Base-by-base conservation (phyloP, 2,888 invertebrate species). In the Torymus tubicola region DNA sequence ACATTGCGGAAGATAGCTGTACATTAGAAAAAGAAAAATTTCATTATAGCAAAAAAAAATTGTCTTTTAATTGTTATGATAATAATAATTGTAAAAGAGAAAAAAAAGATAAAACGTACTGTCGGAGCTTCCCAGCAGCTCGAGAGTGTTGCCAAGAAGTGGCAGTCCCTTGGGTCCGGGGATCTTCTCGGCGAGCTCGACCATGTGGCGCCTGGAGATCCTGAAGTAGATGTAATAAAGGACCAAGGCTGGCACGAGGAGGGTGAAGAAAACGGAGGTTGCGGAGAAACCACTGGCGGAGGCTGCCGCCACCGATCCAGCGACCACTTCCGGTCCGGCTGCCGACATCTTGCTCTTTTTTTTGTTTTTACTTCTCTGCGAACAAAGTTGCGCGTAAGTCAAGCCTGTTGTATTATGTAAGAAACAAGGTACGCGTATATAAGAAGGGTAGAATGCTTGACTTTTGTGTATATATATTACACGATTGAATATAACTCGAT, bases 141-240 rank as follows among this genome's bases (percentile, higher is more conserved):
- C 95, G 58, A 95, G 91, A 1, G 95, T 94, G 86, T 95, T 96
- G 84, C 96, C 96, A 63, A 96, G 86, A 0, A 96, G 81, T 0
- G 96, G 96, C 53, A 93, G 91, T 57, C 96, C 96, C 2, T 91
- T 87, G 0, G 96, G 96, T 84, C 96, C 96, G 0, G 94, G 94
- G 63, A 96, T 88, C 86, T 94, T 94, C 0, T 93, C 94, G 0
- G 95, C 96, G 73, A 96, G 91, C 87, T 95, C 94, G 82, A 94
- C 92, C 88, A 96, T 86, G 87, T 94, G 94, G 58, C 94, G 92
- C n/a, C 95, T 92, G 12, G 95, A 95, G 86, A 95, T 91, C 68
- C 94, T 93, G 94, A 95, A 96, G 91, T 96, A 96, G 50, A 94
- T 92, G 88, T 94, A 94, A 93, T 94, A 96, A 69, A 96, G 92